phyloP scores from a whole-genome alignment of 2,888 invertebrate species.

The Diarsia mendica region DNA sequence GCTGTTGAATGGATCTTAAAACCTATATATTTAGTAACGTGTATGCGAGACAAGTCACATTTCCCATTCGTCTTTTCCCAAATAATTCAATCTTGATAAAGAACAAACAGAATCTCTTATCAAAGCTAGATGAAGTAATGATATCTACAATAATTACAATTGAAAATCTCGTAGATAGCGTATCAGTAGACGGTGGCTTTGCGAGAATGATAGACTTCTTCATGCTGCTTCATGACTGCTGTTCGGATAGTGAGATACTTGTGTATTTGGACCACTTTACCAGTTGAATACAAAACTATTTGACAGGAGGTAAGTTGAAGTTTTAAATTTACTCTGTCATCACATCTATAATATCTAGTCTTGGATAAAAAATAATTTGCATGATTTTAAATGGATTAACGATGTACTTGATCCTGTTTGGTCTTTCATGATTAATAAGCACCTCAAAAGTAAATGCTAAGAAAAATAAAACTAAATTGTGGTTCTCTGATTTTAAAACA shows the following conservation, averaged over 20 bases:
- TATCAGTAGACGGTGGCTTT: conserved; percentile 65
- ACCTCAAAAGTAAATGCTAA: not conserved
- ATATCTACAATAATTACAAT: conserved; percentile 41
- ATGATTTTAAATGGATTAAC: not conserved
- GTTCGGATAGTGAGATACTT: conserved; percentile 30
- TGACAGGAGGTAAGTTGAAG: conserved; percentile 43
- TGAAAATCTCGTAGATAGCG: conserved; percentile 60
- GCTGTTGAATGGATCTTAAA: not conserved
- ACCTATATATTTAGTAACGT: no score
- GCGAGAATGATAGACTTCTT: conserved; percentile 64
- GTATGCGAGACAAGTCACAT: not conserved
- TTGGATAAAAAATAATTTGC: not conserved
- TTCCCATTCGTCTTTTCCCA: not conserved
- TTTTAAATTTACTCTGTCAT: not conserved
- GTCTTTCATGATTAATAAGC: not conserved
- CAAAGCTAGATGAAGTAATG: conserved; percentile 28
- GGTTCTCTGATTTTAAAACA: not conserved
- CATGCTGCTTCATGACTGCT: conserved; percentile 29
- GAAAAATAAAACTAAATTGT: not conserved
- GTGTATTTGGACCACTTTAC: conserved; percentile 16
- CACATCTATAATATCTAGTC: not conserved
- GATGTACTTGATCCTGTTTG: no score
- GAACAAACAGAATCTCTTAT: conserved; percentile 46
- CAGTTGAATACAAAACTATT: conserved; percentile 27
- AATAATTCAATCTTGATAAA: not conserved